These are phyloP conservation scores for Eupsilia transversa DNA, from an alignment of 2,888 invertebrate genomes.

Conservation along the genomic window DNA sequence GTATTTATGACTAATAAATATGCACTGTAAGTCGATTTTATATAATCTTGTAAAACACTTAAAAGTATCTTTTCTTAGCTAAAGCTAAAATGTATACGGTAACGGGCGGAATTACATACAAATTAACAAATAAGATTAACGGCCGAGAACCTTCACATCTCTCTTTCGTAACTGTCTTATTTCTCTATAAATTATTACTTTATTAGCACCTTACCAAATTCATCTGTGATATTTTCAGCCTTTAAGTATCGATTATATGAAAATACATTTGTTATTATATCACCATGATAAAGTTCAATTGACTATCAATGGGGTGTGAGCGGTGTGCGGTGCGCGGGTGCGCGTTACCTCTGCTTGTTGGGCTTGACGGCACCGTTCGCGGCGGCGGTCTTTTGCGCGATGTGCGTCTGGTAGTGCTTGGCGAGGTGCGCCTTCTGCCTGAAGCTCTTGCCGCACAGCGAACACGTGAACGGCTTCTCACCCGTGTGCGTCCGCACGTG, in stretches of 20 bases:
- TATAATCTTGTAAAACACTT: constrained; percentile 74
- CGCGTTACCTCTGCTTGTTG: constrained; percentile 87
- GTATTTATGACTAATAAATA: constrained; percentile 79
- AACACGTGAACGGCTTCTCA: constrained; percentile 99
- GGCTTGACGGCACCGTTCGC: constrained; percentile 91
- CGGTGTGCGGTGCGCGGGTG: constrained; percentile 66
- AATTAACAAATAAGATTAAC: constrained; percentile 87
- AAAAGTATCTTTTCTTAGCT: constrained; percentile 83
- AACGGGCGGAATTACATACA: constrained; percentile 89
- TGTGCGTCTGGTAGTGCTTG: constrained; percentile 98
- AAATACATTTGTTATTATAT: constrained; percentile 78
- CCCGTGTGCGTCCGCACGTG: constrained; percentile 99
- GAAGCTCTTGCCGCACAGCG: constrained; percentile 97
- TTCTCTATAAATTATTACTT: constrained; percentile 83
- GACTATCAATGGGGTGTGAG: constrained; percentile 78
- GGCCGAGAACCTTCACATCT: constrained; percentile 81
- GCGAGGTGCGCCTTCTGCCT: constrained; percentile 97
- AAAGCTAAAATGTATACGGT: constrained; percentile 88
- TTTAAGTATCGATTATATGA: constrained; percentile 84
- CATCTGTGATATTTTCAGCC: constrained; percentile 89
- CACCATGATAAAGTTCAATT: constrained; percentile 87
- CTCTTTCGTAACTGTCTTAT: constrained; percentile 82
- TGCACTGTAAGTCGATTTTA: constrained; percentile 77
- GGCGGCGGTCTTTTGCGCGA: constrained; percentile 95
- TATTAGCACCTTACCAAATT: constrained; percentile 90